Conservation (phyloP, 2,888 invertebrate species). For the Drosophila quinaria region DNA sequence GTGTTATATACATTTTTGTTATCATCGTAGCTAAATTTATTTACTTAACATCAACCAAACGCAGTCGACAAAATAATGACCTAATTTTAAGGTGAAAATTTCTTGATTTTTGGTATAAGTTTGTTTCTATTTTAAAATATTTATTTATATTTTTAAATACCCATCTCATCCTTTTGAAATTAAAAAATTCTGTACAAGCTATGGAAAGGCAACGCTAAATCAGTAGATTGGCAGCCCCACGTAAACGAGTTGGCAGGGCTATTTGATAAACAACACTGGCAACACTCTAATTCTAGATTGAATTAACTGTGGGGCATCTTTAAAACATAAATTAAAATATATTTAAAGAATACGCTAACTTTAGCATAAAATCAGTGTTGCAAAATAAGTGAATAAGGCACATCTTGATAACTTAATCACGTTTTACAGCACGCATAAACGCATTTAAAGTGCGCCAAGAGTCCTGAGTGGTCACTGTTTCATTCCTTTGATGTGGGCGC, state of each 20-base stretch:
- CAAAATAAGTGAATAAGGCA: background rate
- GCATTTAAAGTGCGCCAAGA: slow-evolving; percentile 3
- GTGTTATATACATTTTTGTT: background rate
- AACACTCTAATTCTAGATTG: background rate
- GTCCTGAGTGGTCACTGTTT: slow-evolving; percentile 44
- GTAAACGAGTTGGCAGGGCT: background rate
- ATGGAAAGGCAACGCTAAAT: background rate
- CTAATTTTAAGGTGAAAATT: too few species aligned
- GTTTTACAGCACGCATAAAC: slow-evolving; percentile 31
- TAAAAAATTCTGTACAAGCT: background rate
- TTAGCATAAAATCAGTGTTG: background rate
- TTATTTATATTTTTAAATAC: background rate
- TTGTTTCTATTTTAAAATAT: background rate
- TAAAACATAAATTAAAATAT: too few species aligned
- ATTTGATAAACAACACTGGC: background rate
- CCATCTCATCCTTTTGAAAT: background rate
- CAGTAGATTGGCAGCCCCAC: background rate
- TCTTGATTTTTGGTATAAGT: too few species aligned
- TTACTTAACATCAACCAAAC: too few species aligned
- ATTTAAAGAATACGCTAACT: too few species aligned
- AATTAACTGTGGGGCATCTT: too few species aligned
- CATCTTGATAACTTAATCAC: slow-evolving; percentile 20
- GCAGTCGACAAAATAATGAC: too few species aligned
- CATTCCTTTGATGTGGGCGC: slow-evolving; percentile 73
- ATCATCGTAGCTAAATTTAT: too few species aligned